These are phyloP conservation scores for Phalacrocorax carbo DNA, from an alignment of 2,113 vertebrate species.

Conservation along the genomic window DNA sequence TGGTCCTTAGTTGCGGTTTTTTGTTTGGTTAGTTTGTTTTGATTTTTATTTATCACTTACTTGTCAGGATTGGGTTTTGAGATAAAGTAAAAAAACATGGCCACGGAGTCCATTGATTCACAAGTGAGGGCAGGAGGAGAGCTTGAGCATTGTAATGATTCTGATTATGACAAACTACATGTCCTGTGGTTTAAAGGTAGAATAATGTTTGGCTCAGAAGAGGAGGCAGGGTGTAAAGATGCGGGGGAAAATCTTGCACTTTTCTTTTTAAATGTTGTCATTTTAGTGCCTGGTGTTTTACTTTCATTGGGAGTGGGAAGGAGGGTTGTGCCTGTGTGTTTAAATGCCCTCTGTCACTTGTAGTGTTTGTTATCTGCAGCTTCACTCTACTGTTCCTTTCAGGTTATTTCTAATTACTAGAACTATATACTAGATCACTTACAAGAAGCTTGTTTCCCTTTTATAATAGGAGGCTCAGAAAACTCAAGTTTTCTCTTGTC, in stretches of 20 bases:
- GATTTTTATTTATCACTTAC: not conserved
- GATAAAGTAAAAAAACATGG: not conserved
- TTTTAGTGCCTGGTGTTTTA: not conserved
- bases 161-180: not conserved
- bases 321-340: not conserved
- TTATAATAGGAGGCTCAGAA: not conserved
- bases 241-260: not conserved
- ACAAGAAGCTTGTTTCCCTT: not conserved
- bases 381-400: not conserved
- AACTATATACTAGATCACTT: not conserved
- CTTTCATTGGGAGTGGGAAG: not conserved
- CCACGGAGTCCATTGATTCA: not conserved
- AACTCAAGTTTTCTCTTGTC: not conserved
- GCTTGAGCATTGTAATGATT: not conserved
- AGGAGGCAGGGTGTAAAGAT: not conserved
- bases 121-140: not conserved
- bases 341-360: not conserved
- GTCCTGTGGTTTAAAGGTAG: not conserved
- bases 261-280: not conserved
- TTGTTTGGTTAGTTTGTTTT: not conserved
- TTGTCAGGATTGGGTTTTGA: not conserved
- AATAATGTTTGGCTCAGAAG: not conserved
- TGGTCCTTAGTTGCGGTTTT: accelerated
- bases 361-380: not conserved
- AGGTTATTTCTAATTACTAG: not conserved